Conservation (phyloP, 2,888 invertebrate genomes). For the Epistrophella euchroma region DNA sequence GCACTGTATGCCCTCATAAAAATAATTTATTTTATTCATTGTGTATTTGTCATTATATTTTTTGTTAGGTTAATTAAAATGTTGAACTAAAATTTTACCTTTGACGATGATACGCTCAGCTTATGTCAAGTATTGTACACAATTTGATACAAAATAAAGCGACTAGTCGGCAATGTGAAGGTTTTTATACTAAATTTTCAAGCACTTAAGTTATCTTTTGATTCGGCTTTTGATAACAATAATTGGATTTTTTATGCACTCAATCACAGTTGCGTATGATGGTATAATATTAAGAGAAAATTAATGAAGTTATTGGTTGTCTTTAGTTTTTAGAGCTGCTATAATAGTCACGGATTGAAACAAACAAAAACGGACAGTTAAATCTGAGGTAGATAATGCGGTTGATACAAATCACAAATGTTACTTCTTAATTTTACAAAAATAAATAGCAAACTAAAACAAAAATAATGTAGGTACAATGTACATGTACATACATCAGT, state of each 20-base stretch:
- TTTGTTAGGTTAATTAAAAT: background rate
- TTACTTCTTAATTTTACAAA: constrained; percentile 23
- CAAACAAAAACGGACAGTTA: background rate
- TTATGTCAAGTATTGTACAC: constrained; percentile 16
- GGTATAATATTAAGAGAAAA: background rate
- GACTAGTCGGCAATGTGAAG: background rate
- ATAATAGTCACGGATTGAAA: constrained; percentile 15
- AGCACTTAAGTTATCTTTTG: constrained; percentile 46
- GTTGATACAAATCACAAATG: constrained; percentile 10
- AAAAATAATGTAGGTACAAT: too few relatives aligned
- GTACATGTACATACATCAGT: too few relatives aligned
- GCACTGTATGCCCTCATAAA: background rate
- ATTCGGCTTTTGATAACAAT: constrained; percentile 51
- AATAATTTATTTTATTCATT: background rate
- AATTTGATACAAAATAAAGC: constrained; percentile 32
- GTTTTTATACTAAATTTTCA: constrained; percentile 62
- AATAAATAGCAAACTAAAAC: constrained; percentile 11
- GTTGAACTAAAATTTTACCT: constrained; percentile 43
- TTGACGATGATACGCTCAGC: background rate
- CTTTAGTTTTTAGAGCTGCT: background rate
- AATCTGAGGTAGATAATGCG: constrained; percentile 2
- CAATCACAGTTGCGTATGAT: background rate
- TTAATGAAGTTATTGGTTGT: constrained; percentile 26
- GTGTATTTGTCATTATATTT: background rate
- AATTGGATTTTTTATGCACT: constrained; percentile 24